Evolutionary conservation across 2,888 invertebrate genomes (phyloP).

Genomic region (Drosophila pseudotakahashii): DNA sequence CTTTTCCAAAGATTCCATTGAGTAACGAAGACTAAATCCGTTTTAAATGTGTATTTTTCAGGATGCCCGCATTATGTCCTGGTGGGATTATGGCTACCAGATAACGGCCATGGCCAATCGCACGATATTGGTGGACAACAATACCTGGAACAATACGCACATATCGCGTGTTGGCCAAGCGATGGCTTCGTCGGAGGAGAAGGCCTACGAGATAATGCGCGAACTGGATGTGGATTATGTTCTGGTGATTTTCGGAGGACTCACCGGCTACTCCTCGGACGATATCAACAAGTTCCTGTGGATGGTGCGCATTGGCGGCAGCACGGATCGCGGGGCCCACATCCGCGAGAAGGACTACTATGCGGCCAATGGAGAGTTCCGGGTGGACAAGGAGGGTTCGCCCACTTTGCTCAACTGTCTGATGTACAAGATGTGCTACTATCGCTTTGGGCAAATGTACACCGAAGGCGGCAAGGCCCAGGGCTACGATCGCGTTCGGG

Average conservation of each 20-base stretch:
- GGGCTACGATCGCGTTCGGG: constrained; percentile 97
- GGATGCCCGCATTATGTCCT: constrained; percentile 99
- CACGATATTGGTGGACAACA: constrained; percentile 98
- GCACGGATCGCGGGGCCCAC: constrained; percentile 96
- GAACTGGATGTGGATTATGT: constrained; percentile 99
- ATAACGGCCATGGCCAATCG: constrained; percentile 99
- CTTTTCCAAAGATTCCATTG: too few relatives aligned
- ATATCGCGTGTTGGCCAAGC: constrained; percentile 99
- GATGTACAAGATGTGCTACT: constrained; percentile 99
- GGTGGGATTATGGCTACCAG: constrained; percentile 99
- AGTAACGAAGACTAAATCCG: too few relatives aligned
- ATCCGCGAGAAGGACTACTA: constrained; percentile 99
- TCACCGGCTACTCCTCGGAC: constrained; percentile 99
- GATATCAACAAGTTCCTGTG: constrained; percentile 99
- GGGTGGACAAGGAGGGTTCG: constrained; percentile 97
- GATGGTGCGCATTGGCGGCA: constrained; percentile 99
- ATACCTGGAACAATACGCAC: constrained; percentile 99
- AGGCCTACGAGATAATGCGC: constrained; percentile 98
- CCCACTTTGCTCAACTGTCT: constrained; percentile 96
- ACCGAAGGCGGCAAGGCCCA: constrained; percentile 98
- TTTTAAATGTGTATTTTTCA: constrained; percentile 73
- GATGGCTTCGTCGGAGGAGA: constrained; percentile 98
- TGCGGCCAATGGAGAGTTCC: constrained; percentile 97
- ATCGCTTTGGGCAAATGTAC: constrained; percentile 97
- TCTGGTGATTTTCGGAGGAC: constrained; percentile 98